Percentiles rank a stretch among this genome's conserved stretches.
These are phyloP conservation scores for Strix aluco DNA, from an alignment of 2,113 vertebrate species.

Conservation along the genomic window DNA sequence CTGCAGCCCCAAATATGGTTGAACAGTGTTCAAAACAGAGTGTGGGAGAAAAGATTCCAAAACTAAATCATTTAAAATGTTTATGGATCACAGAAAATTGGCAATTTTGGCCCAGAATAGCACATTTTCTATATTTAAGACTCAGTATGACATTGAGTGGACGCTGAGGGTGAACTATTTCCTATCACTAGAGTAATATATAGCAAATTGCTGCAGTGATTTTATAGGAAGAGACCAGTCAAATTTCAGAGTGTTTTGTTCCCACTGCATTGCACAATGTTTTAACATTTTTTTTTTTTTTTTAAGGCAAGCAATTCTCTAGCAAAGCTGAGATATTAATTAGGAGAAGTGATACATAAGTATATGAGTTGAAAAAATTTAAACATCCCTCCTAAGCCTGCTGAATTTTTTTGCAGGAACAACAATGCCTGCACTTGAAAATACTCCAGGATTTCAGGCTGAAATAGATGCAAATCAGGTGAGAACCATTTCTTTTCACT, in stretches of 20 bases:
- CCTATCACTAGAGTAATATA: not conserved
- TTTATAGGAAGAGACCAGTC: not conserved
- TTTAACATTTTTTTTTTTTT: not conserved
- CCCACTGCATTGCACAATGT: not conserved
- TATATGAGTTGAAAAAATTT: not conserved
- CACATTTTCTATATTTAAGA: not conserved
- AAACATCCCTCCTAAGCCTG: rapidly evolving
- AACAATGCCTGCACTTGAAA: not conserved
- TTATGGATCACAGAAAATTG: not conserved
- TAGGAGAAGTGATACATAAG: not conserved
- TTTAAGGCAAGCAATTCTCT: not conserved
- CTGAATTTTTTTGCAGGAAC: not conserved
- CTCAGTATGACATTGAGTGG: not conserved
- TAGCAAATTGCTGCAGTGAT: not conserved
- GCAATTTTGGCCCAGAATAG: not conserved
- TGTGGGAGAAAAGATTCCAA: not conserved
- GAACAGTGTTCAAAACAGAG: not conserved
- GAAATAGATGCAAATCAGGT: not conserved
- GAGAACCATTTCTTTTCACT: not conserved
- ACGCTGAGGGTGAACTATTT: not conserved
- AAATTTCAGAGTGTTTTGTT: not conserved
- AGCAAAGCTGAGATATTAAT: not conserved
- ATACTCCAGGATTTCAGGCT: not conserved
- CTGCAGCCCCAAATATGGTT: not conserved
- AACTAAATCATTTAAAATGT: not conserved